These are phyloP conservation scores for Muscidifurax raptorellus DNA, from an alignment of 1,140 invertebrate genomes.

Conservation along the genomic window DNA sequence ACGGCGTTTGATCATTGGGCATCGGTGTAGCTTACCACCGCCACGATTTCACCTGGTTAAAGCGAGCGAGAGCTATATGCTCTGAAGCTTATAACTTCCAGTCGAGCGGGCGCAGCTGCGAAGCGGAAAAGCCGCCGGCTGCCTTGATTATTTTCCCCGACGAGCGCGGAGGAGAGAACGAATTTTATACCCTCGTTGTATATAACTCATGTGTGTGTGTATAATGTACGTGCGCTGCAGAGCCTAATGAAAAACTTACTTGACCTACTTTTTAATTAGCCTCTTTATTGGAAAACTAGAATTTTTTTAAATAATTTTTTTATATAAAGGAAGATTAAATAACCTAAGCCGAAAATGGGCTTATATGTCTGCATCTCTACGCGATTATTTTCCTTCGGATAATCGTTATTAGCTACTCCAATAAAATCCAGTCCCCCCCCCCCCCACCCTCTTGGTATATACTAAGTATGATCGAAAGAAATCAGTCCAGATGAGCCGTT, in stretches of 20 bases:
- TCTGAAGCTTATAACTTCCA: not conserved
- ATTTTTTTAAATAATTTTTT: too few species aligned
- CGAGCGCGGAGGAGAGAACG: not conserved
- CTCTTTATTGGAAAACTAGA: not conserved
- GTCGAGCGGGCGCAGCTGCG: slow-evolving; percentile 1
- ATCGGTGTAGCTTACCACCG: not conserved
- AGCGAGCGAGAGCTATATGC: not conserved
- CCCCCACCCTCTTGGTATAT: too few species aligned
- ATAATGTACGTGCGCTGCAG: not conserved
- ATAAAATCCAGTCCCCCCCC: not conserved
- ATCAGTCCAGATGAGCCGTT: not conserved
- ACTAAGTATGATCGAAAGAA: not conserved
- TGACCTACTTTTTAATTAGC: not conserved
- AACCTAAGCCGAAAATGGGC: too few species aligned
- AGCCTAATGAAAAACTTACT: not conserved
- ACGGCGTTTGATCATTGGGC: slow-evolving; percentile 8
- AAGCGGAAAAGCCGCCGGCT: not conserved
- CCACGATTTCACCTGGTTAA: not conserved
- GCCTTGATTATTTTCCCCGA: slow-evolving; percentile 9
- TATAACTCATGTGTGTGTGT: not conserved
- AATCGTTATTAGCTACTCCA: not conserved
- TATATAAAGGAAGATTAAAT: too few species aligned
- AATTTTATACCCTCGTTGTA: not conserved
- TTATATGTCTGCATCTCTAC: too few species aligned
- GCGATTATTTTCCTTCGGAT: too few species aligned